These are phyloP conservation scores for Deroplatys truncata DNA, from an alignment of 2,888 invertebrate genomes.

Conservation along the genomic window DNA sequence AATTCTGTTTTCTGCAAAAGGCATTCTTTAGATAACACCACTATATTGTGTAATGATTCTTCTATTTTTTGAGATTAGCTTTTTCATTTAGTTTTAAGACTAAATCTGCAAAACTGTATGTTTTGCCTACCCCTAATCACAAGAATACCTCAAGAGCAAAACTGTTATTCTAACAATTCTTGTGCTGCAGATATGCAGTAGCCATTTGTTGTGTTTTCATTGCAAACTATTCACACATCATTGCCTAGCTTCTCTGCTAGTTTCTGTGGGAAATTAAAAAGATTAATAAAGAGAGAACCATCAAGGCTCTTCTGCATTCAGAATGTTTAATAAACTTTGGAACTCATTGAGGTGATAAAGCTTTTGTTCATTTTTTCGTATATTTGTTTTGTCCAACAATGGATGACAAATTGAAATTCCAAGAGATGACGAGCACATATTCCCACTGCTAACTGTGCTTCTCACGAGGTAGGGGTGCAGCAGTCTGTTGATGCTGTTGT, in stretches of 20 bases:
- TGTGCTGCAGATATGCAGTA: background rate
- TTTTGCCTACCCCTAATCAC: background rate
- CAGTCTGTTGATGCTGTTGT: background rate
- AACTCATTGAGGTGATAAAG: background rate
- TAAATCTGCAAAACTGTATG: background rate
- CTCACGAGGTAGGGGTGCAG: slow-evolving; percentile 17
- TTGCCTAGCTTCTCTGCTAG: background rate
- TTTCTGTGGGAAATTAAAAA: background rate
- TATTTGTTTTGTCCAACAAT: background rate
- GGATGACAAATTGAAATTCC: background rate
- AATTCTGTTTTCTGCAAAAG: background rate
- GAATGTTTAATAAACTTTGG: background rate
- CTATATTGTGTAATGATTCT: background rate
- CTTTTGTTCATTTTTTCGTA: background rate
- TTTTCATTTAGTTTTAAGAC: background rate
- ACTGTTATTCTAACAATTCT: background rate
- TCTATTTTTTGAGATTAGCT: background rate
- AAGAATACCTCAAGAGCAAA: background rate
- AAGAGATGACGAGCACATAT: background rate
- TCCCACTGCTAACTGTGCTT: slow-evolving; percentile 22
- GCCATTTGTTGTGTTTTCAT: background rate
- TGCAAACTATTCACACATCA: background rate
- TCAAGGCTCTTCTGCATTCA: background rate
- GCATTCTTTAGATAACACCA: background rate
- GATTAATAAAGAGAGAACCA: background rate